These are phyloP conservation scores for Nothocercus julius DNA, from an alignment of 2,113 vertebrate species.

Conservation along the genomic window DNA sequence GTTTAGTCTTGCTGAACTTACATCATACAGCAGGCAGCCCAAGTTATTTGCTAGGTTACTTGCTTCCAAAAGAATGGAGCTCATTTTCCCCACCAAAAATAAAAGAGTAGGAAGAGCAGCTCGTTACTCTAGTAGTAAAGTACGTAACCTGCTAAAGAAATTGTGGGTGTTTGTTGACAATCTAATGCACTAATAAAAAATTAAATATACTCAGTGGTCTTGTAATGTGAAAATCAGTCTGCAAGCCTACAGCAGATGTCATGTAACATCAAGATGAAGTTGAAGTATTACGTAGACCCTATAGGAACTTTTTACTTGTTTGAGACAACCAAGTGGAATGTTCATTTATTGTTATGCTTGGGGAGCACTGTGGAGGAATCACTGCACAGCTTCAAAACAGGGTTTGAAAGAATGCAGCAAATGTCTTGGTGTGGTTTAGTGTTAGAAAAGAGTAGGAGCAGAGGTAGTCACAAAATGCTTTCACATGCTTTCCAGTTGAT, in stretches of 20 bases:
- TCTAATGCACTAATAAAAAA: not conserved
- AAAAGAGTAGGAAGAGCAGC: not conserved
- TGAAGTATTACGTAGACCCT: not conserved
- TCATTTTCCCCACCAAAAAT: constrained; percentile 15
- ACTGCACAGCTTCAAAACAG: not conserved
- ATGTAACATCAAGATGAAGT: not conserved
- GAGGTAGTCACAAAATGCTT: not conserved
- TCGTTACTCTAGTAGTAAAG: not conserved
- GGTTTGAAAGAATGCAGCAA: not conserved
- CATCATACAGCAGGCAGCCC: not conserved
- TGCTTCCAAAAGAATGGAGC: not conserved
- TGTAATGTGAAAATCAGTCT: constrained; percentile 17
- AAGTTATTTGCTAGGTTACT: not conserved
- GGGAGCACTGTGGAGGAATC: not conserved
- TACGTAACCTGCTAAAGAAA: not conserved
- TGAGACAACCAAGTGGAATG: not conserved
- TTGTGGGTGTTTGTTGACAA: not conserved
- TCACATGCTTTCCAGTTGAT: not conserved
- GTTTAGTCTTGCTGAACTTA: not conserved
- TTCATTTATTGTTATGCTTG: not conserved
- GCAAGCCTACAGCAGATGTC: not conserved
- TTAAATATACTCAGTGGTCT: not conserved
- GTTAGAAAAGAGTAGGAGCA: not conserved
- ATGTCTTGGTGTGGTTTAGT: not conserved
- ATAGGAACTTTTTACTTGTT: not conserved